Conservation (phyloP, 2,113 vertebrate genomes). For the Poeciliopsis retropinna region DNA sequence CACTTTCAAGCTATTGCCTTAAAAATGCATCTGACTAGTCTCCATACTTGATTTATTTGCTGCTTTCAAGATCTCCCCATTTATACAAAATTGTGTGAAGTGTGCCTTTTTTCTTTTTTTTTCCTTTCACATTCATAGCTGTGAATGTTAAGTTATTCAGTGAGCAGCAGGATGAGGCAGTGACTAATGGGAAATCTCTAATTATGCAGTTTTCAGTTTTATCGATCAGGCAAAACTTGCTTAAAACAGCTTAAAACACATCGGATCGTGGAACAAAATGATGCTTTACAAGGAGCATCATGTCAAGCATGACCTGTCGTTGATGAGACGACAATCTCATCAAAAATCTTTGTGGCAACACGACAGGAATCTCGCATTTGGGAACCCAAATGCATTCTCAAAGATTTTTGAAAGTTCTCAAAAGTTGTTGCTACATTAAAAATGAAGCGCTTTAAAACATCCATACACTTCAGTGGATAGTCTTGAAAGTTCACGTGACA, state of each 20-base stretch:
- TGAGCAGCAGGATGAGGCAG: not conserved
- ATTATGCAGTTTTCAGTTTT: conserved; percentile 30
- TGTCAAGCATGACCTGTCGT: no score
- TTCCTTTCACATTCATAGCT: conserved; percentile 27
- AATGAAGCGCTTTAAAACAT: not conserved
- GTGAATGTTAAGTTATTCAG: conserved; percentile 18
- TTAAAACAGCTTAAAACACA: conserved; percentile 17
- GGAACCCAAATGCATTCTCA: not conserved
- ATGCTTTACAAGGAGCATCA: conserved; percentile 3
- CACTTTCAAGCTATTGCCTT: conserved; percentile 40
- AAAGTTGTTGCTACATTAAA: conserved; percentile 5
- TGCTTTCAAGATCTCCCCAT: conserved; percentile 34
- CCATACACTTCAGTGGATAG: not conserved
- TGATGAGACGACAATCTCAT: conserved; percentile 23
- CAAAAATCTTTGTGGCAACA: conserved; percentile 11
- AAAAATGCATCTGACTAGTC: conserved; percentile 27
- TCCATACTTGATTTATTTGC: conserved; percentile 8
- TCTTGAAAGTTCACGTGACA: not conserved
- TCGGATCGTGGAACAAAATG: not conserved
- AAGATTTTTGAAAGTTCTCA: not conserved
- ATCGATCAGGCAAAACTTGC: conserved; percentile 20
- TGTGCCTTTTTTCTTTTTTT: not conserved
- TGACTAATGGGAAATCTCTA: conserved; percentile 1
- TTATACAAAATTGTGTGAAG: conserved; percentile 7
- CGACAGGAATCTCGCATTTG: conserved; percentile 21